Base-by-base conservation (phyloP, 1,140 invertebrate species). In the Monochamus saltuarius region DNA sequence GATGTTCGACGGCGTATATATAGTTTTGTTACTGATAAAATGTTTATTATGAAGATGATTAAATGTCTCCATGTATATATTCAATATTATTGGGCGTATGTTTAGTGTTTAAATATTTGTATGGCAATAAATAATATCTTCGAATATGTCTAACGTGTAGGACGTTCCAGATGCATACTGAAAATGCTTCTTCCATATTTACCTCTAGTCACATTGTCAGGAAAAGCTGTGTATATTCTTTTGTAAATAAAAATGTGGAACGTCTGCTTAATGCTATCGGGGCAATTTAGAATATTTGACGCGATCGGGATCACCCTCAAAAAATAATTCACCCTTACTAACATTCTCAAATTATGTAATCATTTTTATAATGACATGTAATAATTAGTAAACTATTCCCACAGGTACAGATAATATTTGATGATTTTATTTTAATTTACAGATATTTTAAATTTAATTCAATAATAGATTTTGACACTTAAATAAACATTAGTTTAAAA, bases 11-110 rank as follows among this genome's bases (percentile, higher is more conserved):
- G 39, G 57, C 38, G 49, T 56, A 43, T 53, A n/a, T 46, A 61
- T 54, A 62, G 65, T 68, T 53, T 65, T 62, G 66, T 68, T 68
- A 65, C 59, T 57, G 65, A 59, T 68, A 45, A 68, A 60, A 69
- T 69, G 62, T 69, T 69, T 69, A 69, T 66, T 49, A 66, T 66
- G 62, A 59, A 65, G 57, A 55, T 62, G 39, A 65, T 59, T 68
- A 13, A 58, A 49, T 63, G 56, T 63, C 54, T 58, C 49, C 36
- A 16, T 63, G 62, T 64, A 64, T 60, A 61, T 64, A 61, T 35
- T 35, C 43, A 46, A 29, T 40, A 45, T 56, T 16, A 36, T 38
- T 49, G 45, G n/a, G 42, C 11, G 56, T 45, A 56, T 53, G 58
- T 60, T 56, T 50, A 45, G 51, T 64, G 53, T 59, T 59, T 53